Evolutionary conservation across 1,140 invertebrate genomes (phyloP).

Genomic region (Scylla paramamosain): DNA sequence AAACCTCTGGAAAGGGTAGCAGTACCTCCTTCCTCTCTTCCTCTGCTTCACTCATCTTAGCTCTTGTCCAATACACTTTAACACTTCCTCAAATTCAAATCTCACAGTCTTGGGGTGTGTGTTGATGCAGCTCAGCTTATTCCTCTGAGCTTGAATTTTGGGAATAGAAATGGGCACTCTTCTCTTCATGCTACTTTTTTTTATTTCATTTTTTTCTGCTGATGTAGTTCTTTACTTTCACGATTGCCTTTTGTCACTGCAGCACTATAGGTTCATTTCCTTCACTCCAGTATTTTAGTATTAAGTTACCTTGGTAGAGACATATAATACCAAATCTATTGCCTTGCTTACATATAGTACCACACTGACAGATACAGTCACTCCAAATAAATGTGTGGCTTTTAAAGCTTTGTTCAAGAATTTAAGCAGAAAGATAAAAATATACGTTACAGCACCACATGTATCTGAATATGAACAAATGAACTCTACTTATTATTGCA

Average conservation of each 20-base stretch:
- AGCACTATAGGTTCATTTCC: background rate
- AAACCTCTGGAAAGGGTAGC: conserved; percentile 10
- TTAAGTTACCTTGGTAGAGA: background rate
- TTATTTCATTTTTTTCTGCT: no score
- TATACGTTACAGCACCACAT: background rate
- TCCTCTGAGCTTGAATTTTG: background rate
- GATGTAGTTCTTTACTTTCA: no score
- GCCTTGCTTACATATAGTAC: background rate
- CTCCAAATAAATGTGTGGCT: background rate
- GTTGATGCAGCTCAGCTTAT: background rate
- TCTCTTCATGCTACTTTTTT: no score
- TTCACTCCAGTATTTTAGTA: background rate
- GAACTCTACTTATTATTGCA: background rate
- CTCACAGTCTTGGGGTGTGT: background rate
- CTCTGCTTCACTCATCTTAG: background rate
- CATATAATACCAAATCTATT: background rate
- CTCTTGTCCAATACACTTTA: background rate
- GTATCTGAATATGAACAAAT: background rate
- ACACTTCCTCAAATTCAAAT: no score
- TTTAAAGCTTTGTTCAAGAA: background rate
- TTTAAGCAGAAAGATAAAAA: background rate
- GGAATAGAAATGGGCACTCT: background rate
- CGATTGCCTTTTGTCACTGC: background rate
- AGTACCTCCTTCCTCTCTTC: background rate
- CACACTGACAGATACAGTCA: background rate